Percentiles rank a stretch among this genome's conserved stretches.
Conservation (phyloP, 2,888 invertebrate species). For the Sericinus montela region DNA sequence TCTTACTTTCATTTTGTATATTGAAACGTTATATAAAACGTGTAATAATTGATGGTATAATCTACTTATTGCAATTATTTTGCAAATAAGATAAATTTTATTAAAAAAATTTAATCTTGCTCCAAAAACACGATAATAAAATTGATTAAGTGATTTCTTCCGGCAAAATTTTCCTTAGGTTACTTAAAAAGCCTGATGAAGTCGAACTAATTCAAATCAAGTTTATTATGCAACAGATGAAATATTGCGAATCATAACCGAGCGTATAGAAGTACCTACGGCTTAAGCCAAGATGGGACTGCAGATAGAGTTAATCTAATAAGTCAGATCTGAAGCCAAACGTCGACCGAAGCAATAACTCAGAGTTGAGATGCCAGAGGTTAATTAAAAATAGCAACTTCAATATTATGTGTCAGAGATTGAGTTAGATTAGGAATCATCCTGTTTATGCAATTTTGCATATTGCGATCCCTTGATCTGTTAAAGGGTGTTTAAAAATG, state of each 20-base stretch:
- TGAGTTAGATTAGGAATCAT: slow-evolving; percentile 56
- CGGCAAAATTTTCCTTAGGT: neutral
- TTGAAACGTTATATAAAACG: slow-evolving; percentile 58
- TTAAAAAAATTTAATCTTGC: slow-evolving; percentile 23
- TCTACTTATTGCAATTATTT: slow-evolving; percentile 52
- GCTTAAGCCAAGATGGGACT: slow-evolving; percentile 58
- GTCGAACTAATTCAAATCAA: slow-evolving; percentile 42
- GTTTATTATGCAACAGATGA: slow-evolving; percentile 66
- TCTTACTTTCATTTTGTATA: slow-evolving; percentile 67
- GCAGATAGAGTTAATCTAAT: slow-evolving; percentile 75
- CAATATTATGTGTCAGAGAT: slow-evolving; percentile 66
- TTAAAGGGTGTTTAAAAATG: neutral
- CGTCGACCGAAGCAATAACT: slow-evolving; percentile 71
- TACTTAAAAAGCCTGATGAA: neutral
- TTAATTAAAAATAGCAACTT: slow-evolving; percentile 79
- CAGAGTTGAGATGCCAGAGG: slow-evolving; percentile 71
- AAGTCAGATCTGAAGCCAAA: slow-evolving; percentile 73
- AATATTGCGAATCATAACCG: slow-evolving; percentile 71
- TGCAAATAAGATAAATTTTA: slow-evolving; percentile 41
- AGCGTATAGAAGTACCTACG: slow-evolving; percentile 42
- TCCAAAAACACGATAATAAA: slow-evolving; percentile 4
- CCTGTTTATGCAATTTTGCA: slow-evolving; percentile 46
- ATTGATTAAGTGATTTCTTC: slow-evolving; percentile 29
- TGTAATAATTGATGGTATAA: slow-evolving; percentile 59
- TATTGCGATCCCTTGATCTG: slow-evolving; percentile 1